phyloP scores from a whole-genome alignment of 2,797 vertebrate genomes.

The Selene dorsalis region DNA sequence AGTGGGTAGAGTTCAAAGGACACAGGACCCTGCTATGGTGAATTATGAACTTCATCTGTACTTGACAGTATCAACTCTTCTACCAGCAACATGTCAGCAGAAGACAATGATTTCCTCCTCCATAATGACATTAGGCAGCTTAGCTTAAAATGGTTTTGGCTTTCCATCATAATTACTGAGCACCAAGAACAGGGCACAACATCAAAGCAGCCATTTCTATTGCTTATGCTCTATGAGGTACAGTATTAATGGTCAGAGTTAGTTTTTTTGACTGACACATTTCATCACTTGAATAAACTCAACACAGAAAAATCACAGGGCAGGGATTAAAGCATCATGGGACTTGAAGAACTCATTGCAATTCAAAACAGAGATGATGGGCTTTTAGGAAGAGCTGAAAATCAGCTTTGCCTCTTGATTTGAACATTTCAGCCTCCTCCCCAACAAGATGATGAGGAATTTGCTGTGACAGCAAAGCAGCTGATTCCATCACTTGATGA shows the following conservation, averaged over 20 bases:
- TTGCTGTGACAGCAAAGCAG: conserved; percentile 52
- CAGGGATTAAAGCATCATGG: conserved; percentile 13
- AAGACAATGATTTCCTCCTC: conserved; percentile 29
- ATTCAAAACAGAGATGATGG: conserved; percentile 41
- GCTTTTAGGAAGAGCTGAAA: conserved; percentile 30
- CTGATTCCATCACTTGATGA: conserved; percentile 58
- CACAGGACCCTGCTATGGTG: conserved; percentile 14
- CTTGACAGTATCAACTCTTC: conserved; percentile 21
- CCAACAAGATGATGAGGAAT: conserved; percentile 39
- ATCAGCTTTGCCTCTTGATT: conserved; percentile 45
- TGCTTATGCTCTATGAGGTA: conserved; percentile 11
- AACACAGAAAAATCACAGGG: conserved; percentile 17
- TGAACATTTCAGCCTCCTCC: conserved; percentile 29
- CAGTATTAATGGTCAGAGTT: conserved; percentile 13
- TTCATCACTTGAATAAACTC: conserved; percentile 33
- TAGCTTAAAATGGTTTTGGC: conserved; percentile 18
- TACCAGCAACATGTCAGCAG: conserved; percentile 29
- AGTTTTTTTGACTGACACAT: conserved; percentile 17
- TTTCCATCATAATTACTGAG: conserved; percentile 20
- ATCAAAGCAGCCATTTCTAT: conserved; percentile 12
- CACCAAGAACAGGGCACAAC: conserved; percentile 11
- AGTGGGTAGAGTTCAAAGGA: conserved; percentile 27
- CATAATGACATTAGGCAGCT: conserved; percentile 28
- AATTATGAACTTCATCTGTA: conserved; percentile 31
- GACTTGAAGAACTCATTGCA: conserved; percentile 7